A percentile compares a stretch with the other conserved stretches of the same genome.
phyloP scores from a whole-genome alignment of 2,797 vertebrate species.

The Erpetoichthys calabaricus region DNA sequence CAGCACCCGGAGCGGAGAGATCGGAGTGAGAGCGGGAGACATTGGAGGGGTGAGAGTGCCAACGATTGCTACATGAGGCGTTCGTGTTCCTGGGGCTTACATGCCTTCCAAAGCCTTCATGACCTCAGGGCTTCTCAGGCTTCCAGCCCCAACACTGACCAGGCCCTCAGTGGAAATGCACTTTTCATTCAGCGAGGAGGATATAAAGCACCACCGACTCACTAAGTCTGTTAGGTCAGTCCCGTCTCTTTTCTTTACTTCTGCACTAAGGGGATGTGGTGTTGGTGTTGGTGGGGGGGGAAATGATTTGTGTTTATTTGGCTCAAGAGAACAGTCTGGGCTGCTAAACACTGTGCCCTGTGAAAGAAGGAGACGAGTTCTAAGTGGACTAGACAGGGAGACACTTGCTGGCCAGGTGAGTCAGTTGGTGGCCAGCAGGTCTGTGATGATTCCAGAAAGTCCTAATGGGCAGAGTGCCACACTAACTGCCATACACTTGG shows the following conservation, averaged over 20 bases:
- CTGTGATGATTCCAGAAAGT: too few relatives aligned
- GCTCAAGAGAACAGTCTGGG: not conserved
- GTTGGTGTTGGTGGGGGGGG: slow-evolving; percentile 1
- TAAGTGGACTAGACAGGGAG: too few relatives aligned
- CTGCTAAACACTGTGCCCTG: too few relatives aligned
- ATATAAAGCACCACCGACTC: slow-evolving; percentile 28
- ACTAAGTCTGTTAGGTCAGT: slow-evolving; percentile 40
- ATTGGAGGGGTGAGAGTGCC: too few relatives aligned
- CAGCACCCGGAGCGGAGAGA: not conserved
- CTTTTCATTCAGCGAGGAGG: slow-evolving; percentile 43
- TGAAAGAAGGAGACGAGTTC: too few relatives aligned
- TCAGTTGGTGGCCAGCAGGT: too few relatives aligned
- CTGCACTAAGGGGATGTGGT: slow-evolving; percentile 1
- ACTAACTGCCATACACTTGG: too few relatives aligned
- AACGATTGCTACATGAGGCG: not conserved
- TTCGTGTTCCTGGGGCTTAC: not conserved
- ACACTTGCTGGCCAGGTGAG: too few relatives aligned
- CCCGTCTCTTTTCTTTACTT: not conserved
- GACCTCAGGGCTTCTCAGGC: not conserved
- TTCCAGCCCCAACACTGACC: not conserved
- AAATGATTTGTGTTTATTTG: too few relatives aligned
- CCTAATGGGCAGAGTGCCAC: too few relatives aligned
- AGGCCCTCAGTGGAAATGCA: slow-evolving; percentile 18
- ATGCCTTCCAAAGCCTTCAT: slow-evolving; percentile 2
- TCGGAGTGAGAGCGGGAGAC: not conserved